phyloP scores from a whole-genome alignment of 2,113 vertebrate species.

The Okapia johnstoni region DNA sequence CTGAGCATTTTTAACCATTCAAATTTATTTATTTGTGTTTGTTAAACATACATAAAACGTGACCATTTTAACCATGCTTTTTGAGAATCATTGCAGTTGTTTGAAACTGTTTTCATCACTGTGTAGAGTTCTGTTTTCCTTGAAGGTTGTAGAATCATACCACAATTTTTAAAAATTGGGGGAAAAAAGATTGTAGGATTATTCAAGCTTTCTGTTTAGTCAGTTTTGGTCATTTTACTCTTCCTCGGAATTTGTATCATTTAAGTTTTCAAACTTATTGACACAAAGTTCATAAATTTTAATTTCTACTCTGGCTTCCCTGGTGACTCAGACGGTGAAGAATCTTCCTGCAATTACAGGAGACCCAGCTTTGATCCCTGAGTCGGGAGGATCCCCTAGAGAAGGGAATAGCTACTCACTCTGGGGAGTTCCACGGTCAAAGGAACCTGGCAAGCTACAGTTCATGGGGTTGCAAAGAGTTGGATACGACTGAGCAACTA shows the following conservation, averaged over 20 bases:
- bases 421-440: neutral
- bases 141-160: neutral
- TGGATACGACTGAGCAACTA: neutral
- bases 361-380: neutral
- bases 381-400: neutral
- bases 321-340: neutral
- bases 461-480: neutral
- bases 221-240: conserved; percentile 1
- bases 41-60: neutral
- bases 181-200: neutral
- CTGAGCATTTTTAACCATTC: neutral
- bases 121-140: neutral
- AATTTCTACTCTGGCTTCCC: neutral
- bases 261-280: neutral
- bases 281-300: neutral
- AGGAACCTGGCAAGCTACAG: neutral
- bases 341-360: neutral
- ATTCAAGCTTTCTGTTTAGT: neutral
- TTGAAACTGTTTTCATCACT: neutral
- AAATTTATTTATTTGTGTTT: neutral
- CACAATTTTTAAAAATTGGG: neutral
- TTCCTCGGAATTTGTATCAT: neutral
- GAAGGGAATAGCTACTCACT: neutral
- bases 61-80: neutral
- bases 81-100: neutral